Evolutionary conservation across 2,113 vertebrate species (phyloP).

Genomic region (Otis tarda): DNA sequence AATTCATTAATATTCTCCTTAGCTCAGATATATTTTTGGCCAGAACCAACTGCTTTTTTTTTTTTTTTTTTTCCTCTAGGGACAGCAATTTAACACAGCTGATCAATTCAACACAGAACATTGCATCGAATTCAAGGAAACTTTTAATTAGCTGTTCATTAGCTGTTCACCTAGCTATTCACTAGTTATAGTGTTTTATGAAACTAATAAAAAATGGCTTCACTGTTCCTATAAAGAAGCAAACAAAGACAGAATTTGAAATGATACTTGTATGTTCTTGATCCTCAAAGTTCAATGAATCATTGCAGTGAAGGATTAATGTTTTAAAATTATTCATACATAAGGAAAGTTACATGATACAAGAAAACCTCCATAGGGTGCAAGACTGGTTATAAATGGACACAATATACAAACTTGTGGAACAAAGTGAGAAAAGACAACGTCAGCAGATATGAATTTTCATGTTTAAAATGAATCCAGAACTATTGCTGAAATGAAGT

Average conservation of each 20-base stretch:
- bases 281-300: not conserved
- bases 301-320: not conserved
- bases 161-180: not conserved
- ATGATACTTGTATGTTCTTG: not conserved
- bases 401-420: not conserved
- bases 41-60: rapidly evolving
- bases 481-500: slow-evolving; percentile 9
- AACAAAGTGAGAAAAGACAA: not conserved
- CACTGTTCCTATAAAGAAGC: not conserved
- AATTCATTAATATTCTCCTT: not conserved
- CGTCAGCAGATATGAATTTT: not conserved
- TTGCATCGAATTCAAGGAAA: not conserved
- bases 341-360: not conserved
- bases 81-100: not conserved
- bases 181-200: not conserved
- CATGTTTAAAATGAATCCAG: not conserved
- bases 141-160: not conserved
- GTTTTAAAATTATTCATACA: not conserved
- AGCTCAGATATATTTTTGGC: not conserved
- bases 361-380: not conserved
- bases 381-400: not conserved
- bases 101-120: not conserved
- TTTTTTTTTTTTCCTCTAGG: not conserved
- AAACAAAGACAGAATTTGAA: not conserved
- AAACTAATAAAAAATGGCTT: not conserved